Evolutionary conservation across 2,888 invertebrate genomes (phyloP).

Genomic region (Zeuzera pyrina): DNA sequence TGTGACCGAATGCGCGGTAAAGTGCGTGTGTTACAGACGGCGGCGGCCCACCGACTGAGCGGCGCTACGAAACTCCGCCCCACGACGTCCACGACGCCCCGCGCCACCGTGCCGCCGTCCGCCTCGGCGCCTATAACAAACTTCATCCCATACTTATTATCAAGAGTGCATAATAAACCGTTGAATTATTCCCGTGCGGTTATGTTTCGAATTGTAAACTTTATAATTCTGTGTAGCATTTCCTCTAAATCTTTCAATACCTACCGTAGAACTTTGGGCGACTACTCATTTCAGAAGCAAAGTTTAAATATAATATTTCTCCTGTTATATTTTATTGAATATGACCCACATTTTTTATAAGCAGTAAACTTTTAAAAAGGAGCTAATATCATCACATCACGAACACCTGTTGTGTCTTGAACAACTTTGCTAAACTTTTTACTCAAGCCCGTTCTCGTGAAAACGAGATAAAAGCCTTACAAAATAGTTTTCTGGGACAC

Average conservation of each 20-base stretch:
- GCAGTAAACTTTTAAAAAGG: conserved; percentile 17
- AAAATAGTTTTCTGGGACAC: conserved; percentile 65
- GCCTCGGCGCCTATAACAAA: conserved; percentile 59
- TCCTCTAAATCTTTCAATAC: no score
- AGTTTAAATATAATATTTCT: no score
- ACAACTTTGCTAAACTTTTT: conserved; percentile 59
- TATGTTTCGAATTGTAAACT: conserved; percentile 42
- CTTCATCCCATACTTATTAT: conserved; percentile 66
- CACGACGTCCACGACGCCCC: conserved; percentile 47
- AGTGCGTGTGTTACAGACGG: conserved; percentile 45
- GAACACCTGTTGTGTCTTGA: conserved; percentile 64
- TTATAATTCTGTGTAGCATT: no score
- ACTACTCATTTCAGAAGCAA: no score
- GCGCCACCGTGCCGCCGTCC: conserved; percentile 35
- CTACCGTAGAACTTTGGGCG: no score
- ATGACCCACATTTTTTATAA: conserved; percentile 26
- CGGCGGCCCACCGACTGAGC: conserved; percentile 69
- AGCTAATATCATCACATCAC: conserved; percentile 46
- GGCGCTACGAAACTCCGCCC: conserved; percentile 56
- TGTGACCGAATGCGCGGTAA: conserved; percentile 31
- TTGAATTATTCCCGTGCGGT: conserved; percentile 58
- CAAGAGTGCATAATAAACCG: conserved; percentile 66
- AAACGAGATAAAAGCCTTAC: conserved; percentile 67
- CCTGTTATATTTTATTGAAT: no score
- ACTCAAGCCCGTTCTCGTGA: conserved; percentile 46